Percentiles rank a stretch among this genome's conserved stretches.
These are phyloP conservation scores for Hydractinia echinata DNA, from an alignment of 30 jellyfish, hydroid and myxozoan species.

Conservation along the genomic window DNA sequence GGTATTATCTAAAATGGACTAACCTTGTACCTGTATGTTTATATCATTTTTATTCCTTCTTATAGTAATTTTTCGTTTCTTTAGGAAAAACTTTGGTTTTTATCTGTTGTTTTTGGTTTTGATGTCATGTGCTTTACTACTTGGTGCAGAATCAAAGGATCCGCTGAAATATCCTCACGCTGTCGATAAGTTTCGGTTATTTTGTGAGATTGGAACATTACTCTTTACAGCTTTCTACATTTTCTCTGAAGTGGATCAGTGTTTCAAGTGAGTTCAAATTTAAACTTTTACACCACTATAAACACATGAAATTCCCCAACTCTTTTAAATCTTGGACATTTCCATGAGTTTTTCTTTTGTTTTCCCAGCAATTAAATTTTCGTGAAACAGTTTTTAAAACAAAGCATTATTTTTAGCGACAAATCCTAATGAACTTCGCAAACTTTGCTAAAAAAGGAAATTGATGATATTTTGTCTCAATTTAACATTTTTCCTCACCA, in stretches of 20 bases:
- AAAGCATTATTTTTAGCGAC: too few relatives aligned
- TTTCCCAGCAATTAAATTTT: too few relatives aligned
- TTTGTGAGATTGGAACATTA: slow-evolving; percentile 45
- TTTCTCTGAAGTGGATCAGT: slow-evolving; percentile 53
- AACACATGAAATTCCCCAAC: too few relatives aligned
- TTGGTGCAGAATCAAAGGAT: slow-evolving; percentile 48
- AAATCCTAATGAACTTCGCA: too few relatives aligned
- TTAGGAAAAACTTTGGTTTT: slow-evolving; percentile 42
- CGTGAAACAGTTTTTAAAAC: too few relatives aligned
- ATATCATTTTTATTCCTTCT: neutral
- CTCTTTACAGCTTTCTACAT: slow-evolving; percentile 48
- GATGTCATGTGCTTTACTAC: slow-evolving; percentile 57
- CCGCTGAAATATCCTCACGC: slow-evolving; percentile 30
- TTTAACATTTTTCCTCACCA: too few relatives aligned
- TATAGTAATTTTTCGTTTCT: neutral
- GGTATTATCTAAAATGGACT: neutral
- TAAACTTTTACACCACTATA: too few relatives aligned
- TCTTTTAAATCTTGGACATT: too few relatives aligned
- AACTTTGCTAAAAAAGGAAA: too few relatives aligned
- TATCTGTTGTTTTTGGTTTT: slow-evolving; percentile 43
- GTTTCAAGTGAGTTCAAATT: slow-evolving; percentile 47
- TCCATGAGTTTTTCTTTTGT: too few relatives aligned
- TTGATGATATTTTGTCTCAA: too few relatives aligned
- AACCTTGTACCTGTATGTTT: neutral
- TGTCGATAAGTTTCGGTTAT: slow-evolving; percentile 50